phyloP scores from a whole-genome alignment of 92 coral and sea anemone species.

The Desmophyllum pertusum region DNA sequence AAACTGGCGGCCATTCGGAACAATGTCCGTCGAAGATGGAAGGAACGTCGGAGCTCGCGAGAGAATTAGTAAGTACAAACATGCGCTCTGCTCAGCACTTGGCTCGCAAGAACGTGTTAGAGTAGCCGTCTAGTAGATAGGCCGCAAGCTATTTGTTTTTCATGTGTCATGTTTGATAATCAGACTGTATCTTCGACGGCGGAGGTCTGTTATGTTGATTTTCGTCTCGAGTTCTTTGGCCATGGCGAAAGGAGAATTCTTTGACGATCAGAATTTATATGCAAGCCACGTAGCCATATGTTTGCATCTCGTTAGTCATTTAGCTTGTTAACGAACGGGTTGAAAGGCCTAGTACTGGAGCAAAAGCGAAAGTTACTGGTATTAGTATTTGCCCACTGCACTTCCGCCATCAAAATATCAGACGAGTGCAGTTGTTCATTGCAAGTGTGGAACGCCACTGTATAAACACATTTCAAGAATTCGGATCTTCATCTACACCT shows the following conservation, averaged over 20 bases:
- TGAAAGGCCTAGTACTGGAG: neutral
- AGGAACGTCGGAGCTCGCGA: conserved; percentile 38
- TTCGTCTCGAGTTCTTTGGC: neutral
- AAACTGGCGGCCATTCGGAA: conserved; percentile 8
- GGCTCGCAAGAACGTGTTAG: neutral
- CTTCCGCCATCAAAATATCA: neutral
- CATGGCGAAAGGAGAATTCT: neutral
- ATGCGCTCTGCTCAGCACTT: neutral
- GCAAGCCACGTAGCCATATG: neutral
- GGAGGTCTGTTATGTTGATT: neutral
- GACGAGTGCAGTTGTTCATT: neutral
- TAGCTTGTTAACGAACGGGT: neutral
- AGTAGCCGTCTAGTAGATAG: neutral
- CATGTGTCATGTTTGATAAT: neutral
- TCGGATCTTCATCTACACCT: neutral
- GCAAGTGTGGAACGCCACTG: neutral
- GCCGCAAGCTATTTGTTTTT: neutral
- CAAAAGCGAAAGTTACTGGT: neutral
- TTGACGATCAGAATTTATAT: neutral
- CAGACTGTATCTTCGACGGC: neutral
- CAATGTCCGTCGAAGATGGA: conserved; percentile 37
- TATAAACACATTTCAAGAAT: conserved; percentile 8
- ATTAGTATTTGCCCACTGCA: neutral
- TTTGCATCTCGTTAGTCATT: neutral
- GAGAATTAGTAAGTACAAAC: conserved; percentile 20